A percentile compares a stretch with the other conserved stretches of the same genome.
Evolutionary conservation across 2,797 vertebrate genomes (phyloP).

Genomic region (Sitta carolinensis): DNA sequence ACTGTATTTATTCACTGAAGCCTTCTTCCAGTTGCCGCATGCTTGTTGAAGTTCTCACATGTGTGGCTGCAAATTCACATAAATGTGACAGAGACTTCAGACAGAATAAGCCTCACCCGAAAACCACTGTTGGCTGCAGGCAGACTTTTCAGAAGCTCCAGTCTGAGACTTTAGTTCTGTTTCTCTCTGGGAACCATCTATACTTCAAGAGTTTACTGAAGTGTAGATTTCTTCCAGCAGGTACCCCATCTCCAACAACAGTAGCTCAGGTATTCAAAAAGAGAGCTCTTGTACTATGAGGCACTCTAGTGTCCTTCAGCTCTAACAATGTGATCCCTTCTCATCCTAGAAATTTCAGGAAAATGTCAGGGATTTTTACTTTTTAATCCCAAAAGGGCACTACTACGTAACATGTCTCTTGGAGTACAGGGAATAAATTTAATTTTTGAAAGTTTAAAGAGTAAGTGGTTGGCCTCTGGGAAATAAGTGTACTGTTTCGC

Average conservation of each 20-base stretch:
- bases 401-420: background rate
- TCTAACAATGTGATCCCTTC: background rate
- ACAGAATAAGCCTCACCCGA: background rate
- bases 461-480: constrained; percentile 12
- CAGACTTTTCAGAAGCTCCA: background rate
- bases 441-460: constrained; percentile 26
- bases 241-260: background rate
- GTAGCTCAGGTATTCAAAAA: background rate
- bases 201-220: background rate
- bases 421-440: background rate
- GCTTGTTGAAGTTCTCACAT: background rate
- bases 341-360: background rate
- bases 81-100: background rate
- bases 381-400: background rate
- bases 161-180: background rate
- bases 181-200: background rate
- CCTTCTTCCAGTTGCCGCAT: background rate
- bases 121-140: background rate
- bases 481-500: background rate
- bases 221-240: background rate
- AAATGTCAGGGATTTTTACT: constrained; percentile 33
- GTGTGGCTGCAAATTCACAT: background rate
- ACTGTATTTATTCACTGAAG: background rate
- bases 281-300: background rate
- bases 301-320: background rate